Evolutionary conservation across 2,888 invertebrate genomes (phyloP), one percentile per base, ranked within the genome.

Genomic region (Nineta flava): DNA sequence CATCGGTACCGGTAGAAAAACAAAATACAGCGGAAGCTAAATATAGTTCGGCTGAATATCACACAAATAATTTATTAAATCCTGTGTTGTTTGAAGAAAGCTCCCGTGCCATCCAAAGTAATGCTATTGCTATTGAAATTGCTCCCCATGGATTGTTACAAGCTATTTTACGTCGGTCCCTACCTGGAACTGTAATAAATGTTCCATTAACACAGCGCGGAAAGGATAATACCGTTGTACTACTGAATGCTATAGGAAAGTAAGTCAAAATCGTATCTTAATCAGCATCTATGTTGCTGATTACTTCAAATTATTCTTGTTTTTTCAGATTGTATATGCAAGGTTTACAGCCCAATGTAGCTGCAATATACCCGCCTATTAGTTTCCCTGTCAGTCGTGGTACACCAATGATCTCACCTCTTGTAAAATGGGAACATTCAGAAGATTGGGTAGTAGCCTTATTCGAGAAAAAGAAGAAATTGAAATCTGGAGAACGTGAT

Each of bases 131-230:
- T 5, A 82, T 94, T 53, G 94, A 94, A 66, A 80, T 94, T 49
- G 92, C 93, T 0, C 93, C 94, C 0, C 93, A 94, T 58, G 85
- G 88, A 7, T 72, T 94, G 1, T 74, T 94, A 32, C 92, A 92
- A 62, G 85, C 91, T 0, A 88, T 94, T 58, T 70, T 94, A 7
- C 81, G 84, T 53, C 73, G 88, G 41, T 84, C 88, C 0, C 66
- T 93, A 42, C 71, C 72, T 57, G 68, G 79, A 48, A 77, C 78
- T n/a, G 80, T 83, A 53, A 71, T 76, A 21, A 86, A 87, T 61
- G 71, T 91, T 40, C 74, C 87, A 0, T 69, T 93, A 2, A 88
- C 88, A 47, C 80, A 83, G 61, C 75, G 77, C 51, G 78, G 77
- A 9, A 73, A 72, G 9, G 81, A 87, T 60, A 78, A 77, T 38